Evolutionary conservation across 2,888 invertebrate species (phyloP).

Genomic region (Eristalis tenax): DNA sequence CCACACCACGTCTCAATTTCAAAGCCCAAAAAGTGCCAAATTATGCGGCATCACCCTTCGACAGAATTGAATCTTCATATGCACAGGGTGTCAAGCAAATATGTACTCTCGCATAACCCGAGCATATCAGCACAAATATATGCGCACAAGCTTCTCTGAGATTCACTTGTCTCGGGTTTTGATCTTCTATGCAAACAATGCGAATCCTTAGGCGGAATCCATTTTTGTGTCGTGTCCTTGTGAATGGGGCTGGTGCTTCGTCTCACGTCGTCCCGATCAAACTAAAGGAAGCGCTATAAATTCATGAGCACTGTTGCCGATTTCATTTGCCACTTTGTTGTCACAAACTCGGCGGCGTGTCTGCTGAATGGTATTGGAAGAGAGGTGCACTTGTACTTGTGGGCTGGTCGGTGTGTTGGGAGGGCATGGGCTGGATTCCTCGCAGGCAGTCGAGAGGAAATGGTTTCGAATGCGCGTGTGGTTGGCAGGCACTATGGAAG

Average conservation of each 20-base stretch:
- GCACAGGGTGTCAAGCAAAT: slow-evolving; percentile 1
- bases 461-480: neutral
- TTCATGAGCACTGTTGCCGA: neutral
- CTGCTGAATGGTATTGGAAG: neutral
- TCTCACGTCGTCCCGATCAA: neutral
- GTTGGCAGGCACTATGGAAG: neutral
- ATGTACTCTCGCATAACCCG: neutral
- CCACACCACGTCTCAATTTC: slow-evolving; percentile 1
- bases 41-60: slow-evolving; percentile 26
- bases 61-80: slow-evolving; percentile 11
- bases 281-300: neutral
- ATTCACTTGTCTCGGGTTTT: slow-evolving; percentile 22
- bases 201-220: neutral
- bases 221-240: neutral
- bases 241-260: neutral
- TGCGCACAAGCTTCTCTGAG: slow-evolving; percentile 28
- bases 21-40: slow-evolving; percentile 12
- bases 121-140: neutral
- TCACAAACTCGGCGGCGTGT: neutral
- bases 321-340: neutral
- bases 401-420: too few relatives aligned
- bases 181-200: slow-evolving; percentile 34
- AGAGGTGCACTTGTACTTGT: too few relatives aligned
- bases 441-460: neutral
- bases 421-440: neutral